phyloP scores from a whole-genome alignment of 2,888 invertebrate species.

The Lasioglossum oenotherae region DNA sequence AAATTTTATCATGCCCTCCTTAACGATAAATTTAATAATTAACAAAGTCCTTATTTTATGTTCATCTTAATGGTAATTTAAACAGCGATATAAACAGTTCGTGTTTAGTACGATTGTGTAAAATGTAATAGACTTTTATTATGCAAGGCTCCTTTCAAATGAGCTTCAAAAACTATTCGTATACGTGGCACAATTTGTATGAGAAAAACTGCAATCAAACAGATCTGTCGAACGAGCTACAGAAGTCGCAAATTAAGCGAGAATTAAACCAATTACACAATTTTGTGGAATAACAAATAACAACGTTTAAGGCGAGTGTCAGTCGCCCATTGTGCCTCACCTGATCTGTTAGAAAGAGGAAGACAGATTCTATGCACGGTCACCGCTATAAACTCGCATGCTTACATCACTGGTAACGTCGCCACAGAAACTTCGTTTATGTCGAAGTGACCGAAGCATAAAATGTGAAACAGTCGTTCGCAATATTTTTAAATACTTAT shows the following conservation, averaged over 20 bases:
- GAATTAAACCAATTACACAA: constrained; percentile 30
- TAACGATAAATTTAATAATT: not conserved
- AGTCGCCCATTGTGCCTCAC: constrained; percentile 39
- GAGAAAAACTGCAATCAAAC: not conserved
- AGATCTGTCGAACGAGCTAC: not conserved
- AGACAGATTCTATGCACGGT: constrained; percentile 66
- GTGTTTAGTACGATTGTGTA: not conserved
- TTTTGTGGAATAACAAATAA: constrained; percentile 39
- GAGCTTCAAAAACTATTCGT: not conserved
- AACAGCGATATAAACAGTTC: not conserved
- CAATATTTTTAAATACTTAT: constrained; percentile 29
- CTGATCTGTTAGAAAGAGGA: constrained; percentile 49
- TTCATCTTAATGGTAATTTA: not conserved
- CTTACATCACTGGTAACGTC: constrained; percentile 78
- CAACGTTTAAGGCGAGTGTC: constrained; percentile 16
- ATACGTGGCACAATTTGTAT: not conserved
- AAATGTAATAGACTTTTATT: not conserved
- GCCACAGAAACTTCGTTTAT: constrained; percentile 39
- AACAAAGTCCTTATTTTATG: not conserved
- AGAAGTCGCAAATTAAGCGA: not conserved
- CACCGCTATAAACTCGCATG: constrained; percentile 81
- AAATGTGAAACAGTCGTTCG: constrained; percentile 32
- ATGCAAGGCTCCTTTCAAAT: not conserved
- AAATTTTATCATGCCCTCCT: not conserved
- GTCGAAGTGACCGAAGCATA: constrained; percentile 27